Evolutionary conservation across 2,797 vertebrate species (phyloP), one percentile per base, ranked within the genome.

Genomic region (Coccyzus lansbergi): DNA sequence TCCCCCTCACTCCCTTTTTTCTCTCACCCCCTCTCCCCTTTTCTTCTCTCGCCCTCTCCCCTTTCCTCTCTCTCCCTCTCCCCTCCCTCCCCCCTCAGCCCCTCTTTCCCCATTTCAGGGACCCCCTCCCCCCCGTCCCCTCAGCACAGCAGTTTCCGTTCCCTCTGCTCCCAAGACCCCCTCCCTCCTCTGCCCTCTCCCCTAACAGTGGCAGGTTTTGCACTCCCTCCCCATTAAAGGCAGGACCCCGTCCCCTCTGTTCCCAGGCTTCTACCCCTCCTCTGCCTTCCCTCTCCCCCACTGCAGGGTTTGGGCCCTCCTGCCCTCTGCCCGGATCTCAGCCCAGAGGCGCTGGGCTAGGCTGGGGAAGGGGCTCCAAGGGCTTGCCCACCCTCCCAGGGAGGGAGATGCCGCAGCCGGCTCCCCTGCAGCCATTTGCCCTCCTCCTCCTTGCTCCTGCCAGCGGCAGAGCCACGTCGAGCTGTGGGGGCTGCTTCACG

Each of bases 361-460:
- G 24, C 59, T 38, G 69, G 42, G 64, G 19, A 56, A 28, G 78
- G 78, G 85, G 65, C 53, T 12, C 20, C 21, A 5, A 65, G 70
- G 42, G 31, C 58, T 42, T 86, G 70, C 28, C 33, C 67, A 14
- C 25, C 7, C 31, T 26, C 3, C 9, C 44, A 0, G 56, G 52
- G 42, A 62, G 46, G 46, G 55, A 36, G 36, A 13, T 36, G 16
- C 59, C 29, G 51, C 63, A 31, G 49, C 63, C n/a, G 83, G 36
- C 71, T 79, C 71, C 83, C 20, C 51, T 89, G 90, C 95, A 36
- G 91, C 56, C 92, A 80, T 95, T 88, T 90, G 80, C 77, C 93
- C 80, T 90, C 78, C 36, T 74, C 31, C 14, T 62, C 68, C 15
- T 69, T 44, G 1, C 16, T 34, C 49, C 6, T n/a, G 34, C 51